Evolutionary conservation across 2,888 invertebrate species (phyloP).

Genomic region (Anagyrus pseudococci): DNA sequence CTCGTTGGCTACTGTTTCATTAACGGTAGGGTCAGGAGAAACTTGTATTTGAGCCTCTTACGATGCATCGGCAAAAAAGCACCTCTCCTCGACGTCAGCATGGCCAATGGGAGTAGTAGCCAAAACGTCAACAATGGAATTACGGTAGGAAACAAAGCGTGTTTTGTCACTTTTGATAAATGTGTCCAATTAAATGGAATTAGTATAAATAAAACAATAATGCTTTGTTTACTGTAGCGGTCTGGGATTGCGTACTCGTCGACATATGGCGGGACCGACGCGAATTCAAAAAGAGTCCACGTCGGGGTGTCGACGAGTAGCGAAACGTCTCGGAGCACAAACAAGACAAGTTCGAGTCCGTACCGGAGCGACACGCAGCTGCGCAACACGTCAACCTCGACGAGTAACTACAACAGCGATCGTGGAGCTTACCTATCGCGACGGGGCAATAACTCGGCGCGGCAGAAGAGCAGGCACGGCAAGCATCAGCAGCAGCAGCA

Average conservation of each 20-base stretch:
- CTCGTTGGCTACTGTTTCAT: slow-evolving; percentile 87
- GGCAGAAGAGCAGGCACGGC: slow-evolving; percentile 33
- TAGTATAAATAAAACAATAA: slow-evolving; percentile 2
- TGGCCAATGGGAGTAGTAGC: slow-evolving; percentile 74
- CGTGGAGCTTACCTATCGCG: slow-evolving; percentile 57
- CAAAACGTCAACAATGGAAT: slow-evolving; percentile 72
- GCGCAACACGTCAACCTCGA: slow-evolving; percentile 83
- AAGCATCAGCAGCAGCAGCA: too few species aligned
- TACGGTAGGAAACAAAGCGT: too few species aligned
- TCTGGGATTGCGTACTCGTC: slow-evolving; percentile 85
- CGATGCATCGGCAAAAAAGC: slow-evolving; percentile 83
- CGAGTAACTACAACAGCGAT: slow-evolving; percentile 80
- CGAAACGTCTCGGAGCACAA: slow-evolving; percentile 92
- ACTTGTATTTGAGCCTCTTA: slow-evolving; percentile 73
- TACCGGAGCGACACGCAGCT: slow-evolving; percentile 87
- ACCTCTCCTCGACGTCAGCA: slow-evolving; percentile 77
- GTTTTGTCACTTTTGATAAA: too few species aligned
- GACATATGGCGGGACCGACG: slow-evolving; percentile 77
- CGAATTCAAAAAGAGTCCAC: slow-evolving; percentile 73
- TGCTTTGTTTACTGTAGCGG: slow-evolving; percentile 62
- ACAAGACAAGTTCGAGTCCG: slow-evolving; percentile 92
- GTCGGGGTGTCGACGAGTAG: slow-evolving; percentile 95
- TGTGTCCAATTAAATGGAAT: background rate
- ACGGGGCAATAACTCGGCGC: slow-evolving; percentile 46
- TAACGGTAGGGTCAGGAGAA: slow-evolving; percentile 83